Evolutionary conservation across 2,797 vertebrate species (phyloP).

Genomic region (Karalla daura): DNA sequence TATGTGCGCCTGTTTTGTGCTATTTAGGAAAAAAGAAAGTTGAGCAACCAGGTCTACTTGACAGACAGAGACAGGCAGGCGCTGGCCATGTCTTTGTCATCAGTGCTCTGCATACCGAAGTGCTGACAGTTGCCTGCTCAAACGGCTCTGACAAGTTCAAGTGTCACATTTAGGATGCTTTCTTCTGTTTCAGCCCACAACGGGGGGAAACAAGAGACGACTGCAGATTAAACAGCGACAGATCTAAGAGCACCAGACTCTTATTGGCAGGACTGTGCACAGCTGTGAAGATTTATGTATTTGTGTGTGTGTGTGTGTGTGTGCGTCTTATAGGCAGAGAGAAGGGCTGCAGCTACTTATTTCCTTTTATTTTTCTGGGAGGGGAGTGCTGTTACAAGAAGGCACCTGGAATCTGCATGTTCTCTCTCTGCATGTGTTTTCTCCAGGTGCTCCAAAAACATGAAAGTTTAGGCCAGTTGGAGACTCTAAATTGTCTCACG

Average conservation of each 20-base stretch:
- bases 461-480: no score
- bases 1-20: constrained; percentile 3
- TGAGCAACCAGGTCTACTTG: constrained; percentile 56
- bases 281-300: constrained; percentile 34
- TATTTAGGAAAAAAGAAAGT: constrained; percentile 20
- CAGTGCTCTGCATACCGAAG: constrained; percentile 72
- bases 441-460: no score
- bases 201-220: constrained; percentile 62
- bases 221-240: constrained; percentile 52
- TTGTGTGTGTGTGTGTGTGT: constrained; percentile 3
- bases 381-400: no score
- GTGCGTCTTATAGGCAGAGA: background rate
- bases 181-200: constrained; percentile 67
- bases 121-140: constrained; percentile 69
- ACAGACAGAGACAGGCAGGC: constrained; percentile 60
- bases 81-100: constrained; percentile 67
- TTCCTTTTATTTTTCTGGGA: no score
- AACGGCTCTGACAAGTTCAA: constrained; percentile 80
- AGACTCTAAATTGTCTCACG: no score
- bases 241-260: constrained; percentile 39
- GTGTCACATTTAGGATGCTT: constrained; percentile 77
- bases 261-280: constrained; percentile 23
- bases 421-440: no score
- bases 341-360: background rate
- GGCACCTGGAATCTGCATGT: no score